Base-by-base conservation (phyloP, 37 sponge, comb jelly and placozoan species). In the Amphimedon queenslandica region DNA sequence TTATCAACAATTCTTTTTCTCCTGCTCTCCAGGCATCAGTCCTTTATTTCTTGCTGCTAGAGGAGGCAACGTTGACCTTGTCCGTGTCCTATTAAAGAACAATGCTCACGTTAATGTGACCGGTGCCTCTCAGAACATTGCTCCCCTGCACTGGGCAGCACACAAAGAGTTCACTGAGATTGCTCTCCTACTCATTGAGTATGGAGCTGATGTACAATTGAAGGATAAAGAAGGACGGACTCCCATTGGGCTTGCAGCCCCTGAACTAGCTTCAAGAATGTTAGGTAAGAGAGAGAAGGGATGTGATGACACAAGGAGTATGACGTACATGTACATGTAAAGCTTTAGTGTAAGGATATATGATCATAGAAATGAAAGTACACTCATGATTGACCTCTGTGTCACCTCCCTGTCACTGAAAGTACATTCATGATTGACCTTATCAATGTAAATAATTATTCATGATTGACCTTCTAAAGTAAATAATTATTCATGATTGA, bases 101-200 rank as follows among this genome's bases (percentile, higher is more conserved):
- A 64, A 67, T 1, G 85, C 70, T 0, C n/a, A 72, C 21, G 75
- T 77, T 32, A 77, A 84, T 28, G 0, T 27, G 2, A 35, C 10
- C n/a, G 85, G 82, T 23, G 86, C 77, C 1, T 16, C 57, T 23
- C 85, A 84, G 40, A 29, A 40, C 27, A 66, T 84, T 25, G 73
- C 76, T 16, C 79, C 91, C 0, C 67, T 90, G 6, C 91, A 90
- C 79, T 90, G 87, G 87, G 91, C 91, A 27, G 87, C 91, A 0
- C 79, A 81, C 66, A 90, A 85, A 56, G 87, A 90, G 53, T 23
- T 34, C 8, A 66, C 55, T 21, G 82, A 77, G 2, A 43, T 90
- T 16, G 91, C 91, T 0, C 58, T 85, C 21, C 77, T 81, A 67
- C 75, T 90, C 57, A 82, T 90, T 0, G 76, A 81, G 61, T 57